These are phyloP conservation scores for Saxicola maurus DNA, from an alignment of 2,797 vertebrate genomes.

Conservation along the genomic window DNA sequence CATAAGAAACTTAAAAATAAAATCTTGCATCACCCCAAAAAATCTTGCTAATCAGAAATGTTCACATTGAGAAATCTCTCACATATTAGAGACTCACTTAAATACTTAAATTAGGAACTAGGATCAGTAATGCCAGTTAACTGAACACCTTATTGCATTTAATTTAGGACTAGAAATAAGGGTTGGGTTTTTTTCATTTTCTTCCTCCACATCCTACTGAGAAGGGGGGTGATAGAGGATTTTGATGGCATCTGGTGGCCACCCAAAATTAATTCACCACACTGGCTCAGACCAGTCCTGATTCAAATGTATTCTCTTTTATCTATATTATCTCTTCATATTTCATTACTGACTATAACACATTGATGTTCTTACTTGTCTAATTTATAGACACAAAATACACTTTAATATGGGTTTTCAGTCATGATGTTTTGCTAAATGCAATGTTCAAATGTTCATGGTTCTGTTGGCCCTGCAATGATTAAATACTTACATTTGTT, in stretches of 20 bases:
- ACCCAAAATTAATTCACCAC: not conserved
- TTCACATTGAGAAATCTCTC: not conserved
- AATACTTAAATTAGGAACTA: not conserved
- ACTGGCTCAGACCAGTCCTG: not conserved
- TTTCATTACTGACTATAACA: not conserved
- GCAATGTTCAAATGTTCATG: not conserved
- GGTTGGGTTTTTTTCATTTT: accelerated
- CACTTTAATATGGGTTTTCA: not conserved
- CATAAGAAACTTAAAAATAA: not conserved
- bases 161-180: not conserved
- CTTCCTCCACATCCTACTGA: not conserved
- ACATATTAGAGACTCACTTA: not conserved
- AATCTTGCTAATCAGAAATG: not conserved
- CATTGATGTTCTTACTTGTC: not conserved
- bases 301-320: not conserved
- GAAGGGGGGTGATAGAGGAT: not conserved
- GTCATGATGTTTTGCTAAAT: not conserved
- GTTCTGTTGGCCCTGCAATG: not conserved
- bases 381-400: not conserved
- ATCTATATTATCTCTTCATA: not conserved
- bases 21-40: not conserved
- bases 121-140: not conserved
- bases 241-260: not conserved
- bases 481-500: not conserved
- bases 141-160: not conserved